Base-by-base conservation (phyloP, 2,888 invertebrate species). In the Sclerodermus sp. region DNA sequence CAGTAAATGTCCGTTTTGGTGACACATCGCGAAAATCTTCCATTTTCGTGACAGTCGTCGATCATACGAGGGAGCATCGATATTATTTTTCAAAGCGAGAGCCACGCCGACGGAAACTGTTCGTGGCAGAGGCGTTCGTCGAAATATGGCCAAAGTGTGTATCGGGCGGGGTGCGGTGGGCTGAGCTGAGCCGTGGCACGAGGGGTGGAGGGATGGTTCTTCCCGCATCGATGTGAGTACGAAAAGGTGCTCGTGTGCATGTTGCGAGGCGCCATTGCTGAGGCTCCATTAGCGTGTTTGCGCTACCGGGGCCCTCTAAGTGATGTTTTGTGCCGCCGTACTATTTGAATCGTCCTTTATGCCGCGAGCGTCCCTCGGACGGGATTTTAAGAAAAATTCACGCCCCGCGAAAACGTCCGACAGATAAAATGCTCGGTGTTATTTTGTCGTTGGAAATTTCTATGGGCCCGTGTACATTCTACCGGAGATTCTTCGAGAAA, bases 241-340 rank as follows among this genome's bases (percentile, higher is more conserved):
- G 60, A 62, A 56, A 63, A 66, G 60, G 62, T 62, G 55, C 60
- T 60, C 60, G 57, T 49, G 60, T 57, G 51, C 58, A 53, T 57
- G 58, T 49, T 46, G 47, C 38, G 40, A 39, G 49, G 42, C 42
- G 50, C 39, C 49, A 53, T 44, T 34, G 53, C 32, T 49, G 61
- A 54, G 57, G 67, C 68, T 76, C 76, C 76, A 77, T 76, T 77
- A 77, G 75, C 70, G 65, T 74, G 70, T 76, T 76, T 77, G 71
- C 73, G 57, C 60, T 62, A 58, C 64, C 59, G 64, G 64, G 60
- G 45, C 52, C 50, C 68, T 62, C 69, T 74, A 74, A 77, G 76
- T 74, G 76, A 71, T 72, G 71, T 70, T 76, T 75, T 74, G 73
- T 77, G 70, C 67, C 51, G 45, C 53, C n/a, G n/a, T n/a, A 58